Evolutionary conservation across 2,113 vertebrate species (phyloP), one percentile per base, ranked within the genome.

Genomic region (Pelodiscus sinensis): DNA sequence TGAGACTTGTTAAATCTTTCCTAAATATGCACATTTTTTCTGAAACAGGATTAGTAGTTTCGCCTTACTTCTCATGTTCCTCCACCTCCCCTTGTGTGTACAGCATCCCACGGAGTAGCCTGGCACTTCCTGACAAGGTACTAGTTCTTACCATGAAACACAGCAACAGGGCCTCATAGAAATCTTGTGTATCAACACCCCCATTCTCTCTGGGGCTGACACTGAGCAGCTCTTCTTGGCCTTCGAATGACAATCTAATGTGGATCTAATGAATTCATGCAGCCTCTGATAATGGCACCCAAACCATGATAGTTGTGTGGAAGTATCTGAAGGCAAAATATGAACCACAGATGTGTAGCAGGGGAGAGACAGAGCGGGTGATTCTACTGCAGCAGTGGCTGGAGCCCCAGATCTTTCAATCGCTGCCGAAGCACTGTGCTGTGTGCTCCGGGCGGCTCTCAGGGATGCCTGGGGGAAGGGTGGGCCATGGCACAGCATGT

Each of bases 301-400:
- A 9, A 0, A 10, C 82, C 50, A 2, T 38, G 44, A 1, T 0
- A 0, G 3, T 55, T 75, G 27, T 12, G 38, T 56, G 9, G 0
- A 1, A 9, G 25, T 81, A 14, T 14, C 65, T 54, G 80, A 80
- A 75, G 44, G 73, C 62, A 91, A n/a, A 29, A 65, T 65, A 31
- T 65, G 62, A 65, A 65, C 62, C 62, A 65, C 13, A 60, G 58
- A 60, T 60, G 25, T 60, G 58, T 60, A 65, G 31, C 62, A 5
- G 38, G 38, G 38, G 38, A 44, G 38, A 44, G 38, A 44, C 38
- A 44, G 38, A 44, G 38, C 38, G 38, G 38, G 38, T 44, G 38
- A 44, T 44, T 44, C 38, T 44, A 44, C 38, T 31, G 79, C 73
- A 55, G 12, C 25, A 60, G 24, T 1, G 9, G n/a, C 38, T 44